These are phyloP conservation scores for Telmatherina bonti DNA, from an alignment of 2,797 vertebrate genomes.

Conservation along the genomic window DNA sequence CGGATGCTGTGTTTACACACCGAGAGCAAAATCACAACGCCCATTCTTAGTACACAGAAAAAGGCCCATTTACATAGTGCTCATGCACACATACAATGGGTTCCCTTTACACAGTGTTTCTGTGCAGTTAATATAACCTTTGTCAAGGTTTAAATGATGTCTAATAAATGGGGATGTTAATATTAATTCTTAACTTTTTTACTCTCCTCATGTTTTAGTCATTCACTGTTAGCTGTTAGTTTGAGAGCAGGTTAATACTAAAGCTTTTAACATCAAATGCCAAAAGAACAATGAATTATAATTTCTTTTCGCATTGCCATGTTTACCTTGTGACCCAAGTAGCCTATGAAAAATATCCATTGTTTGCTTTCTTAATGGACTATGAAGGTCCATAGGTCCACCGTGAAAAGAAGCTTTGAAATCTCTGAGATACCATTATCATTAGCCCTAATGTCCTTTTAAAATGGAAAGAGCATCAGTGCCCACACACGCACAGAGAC, in stretches of 20 bases:
- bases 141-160: slow-evolving; percentile 33
- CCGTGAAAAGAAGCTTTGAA: slow-evolving; percentile 70
- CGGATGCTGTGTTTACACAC: slow-evolving; percentile 30
- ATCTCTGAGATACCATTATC: slow-evolving; percentile 79
- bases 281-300: slow-evolving; percentile 8
- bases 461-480: slow-evolving; percentile 83
- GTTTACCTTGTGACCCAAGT: slow-evolving; percentile 35
- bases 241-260: slow-evolving; percentile 16
- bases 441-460: slow-evolving; percentile 82
- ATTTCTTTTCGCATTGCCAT: slow-evolving; percentile 41
- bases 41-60: slow-evolving; percentile 39
- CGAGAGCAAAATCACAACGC: slow-evolving; percentile 22
- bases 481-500: slow-evolving; percentile 60
- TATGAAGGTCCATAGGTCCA: slow-evolving; percentile 49
- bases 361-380: slow-evolving; percentile 86
- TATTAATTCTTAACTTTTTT: slow-evolving; percentile 9
- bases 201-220: neutral
- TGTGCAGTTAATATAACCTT: slow-evolving; percentile 38
- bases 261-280: slow-evolving; percentile 19
- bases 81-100: slow-evolving; percentile 14
- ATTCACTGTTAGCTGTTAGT: slow-evolving; percentile 7
- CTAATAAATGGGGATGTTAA: slow-evolving; percentile 41
- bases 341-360: slow-evolving; percentile 60
- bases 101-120: slow-evolving; percentile 21
- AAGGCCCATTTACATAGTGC: slow-evolving; percentile 5